These are phyloP conservation scores for Noturus placidus DNA, from an alignment of 2,113 vertebrate genomes.

Conservation along the genomic window DNA sequence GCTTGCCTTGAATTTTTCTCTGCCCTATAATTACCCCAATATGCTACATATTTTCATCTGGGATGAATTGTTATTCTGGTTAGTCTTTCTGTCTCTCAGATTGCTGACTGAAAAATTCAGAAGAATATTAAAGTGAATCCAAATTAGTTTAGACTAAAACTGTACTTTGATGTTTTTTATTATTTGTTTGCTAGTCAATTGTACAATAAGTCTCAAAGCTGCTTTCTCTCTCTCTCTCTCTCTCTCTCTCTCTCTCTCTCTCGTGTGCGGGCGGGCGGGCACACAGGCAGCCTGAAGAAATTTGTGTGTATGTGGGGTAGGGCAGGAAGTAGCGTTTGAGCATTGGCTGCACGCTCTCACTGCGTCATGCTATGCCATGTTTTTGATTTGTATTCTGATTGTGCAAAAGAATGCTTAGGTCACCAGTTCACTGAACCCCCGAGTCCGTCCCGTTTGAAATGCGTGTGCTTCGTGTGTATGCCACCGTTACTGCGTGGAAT, in stretches of 20 bases:
- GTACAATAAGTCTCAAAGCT: not conserved
- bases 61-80: constrained; percentile 27
- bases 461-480: not conserved
- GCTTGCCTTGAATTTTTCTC: constrained; percentile 21
- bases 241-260: not conserved
- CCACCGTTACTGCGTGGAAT: not conserved
- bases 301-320: constrained; percentile 42
- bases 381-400: constrained; percentile 45
- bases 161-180: not conserved
- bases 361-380: constrained; percentile 44
- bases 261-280: not conserved
- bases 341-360: constrained; percentile 30
- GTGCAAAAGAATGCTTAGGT: constrained; percentile 28
- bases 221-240: not conserved
- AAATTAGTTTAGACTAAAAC: constrained; percentile 9
- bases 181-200: not conserved
- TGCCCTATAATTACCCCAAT: constrained; percentile 38
- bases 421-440: constrained; percentile 25
- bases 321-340: constrained; percentile 41
- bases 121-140: constrained; percentile 17
- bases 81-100: constrained; percentile 23
- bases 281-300: constrained; percentile 40
- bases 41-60: constrained; percentile 43
- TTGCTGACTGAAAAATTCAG: constrained; percentile 23
- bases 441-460: not conserved